Evolutionary conservation across 2,888 invertebrate species (phyloP), one percentile per base, ranked within the genome.

Genomic region (Tupiocoris notatus): DNA sequence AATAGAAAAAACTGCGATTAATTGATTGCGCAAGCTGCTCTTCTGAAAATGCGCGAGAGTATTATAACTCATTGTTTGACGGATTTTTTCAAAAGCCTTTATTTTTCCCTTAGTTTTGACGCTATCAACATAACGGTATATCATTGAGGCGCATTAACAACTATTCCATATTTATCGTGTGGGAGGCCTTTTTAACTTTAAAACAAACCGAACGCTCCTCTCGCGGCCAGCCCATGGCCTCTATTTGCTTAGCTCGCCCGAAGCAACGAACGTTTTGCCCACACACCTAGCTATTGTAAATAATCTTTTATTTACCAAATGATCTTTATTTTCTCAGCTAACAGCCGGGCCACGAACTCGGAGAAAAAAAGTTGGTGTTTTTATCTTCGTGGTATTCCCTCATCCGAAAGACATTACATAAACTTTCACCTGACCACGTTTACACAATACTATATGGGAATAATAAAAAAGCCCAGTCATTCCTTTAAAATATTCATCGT

Each of bases 241-340:
- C 66, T 75, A 75, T 75, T 75, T 75, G 66, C 61, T 66, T 25
- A 75, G 63, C 66, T 59, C 54, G 21, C 66, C 66, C 54, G 21
- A 23, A 21, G 56, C 21, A 61, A 62, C 59, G 54, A 25, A 56
- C 68, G 58, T 68, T 62, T 65, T 77, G 77, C 77, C 77, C 77
- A 77, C 77, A 77, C 77, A 77, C 77, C 77, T 77, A 62, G 77
- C 77, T 78, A 78, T 77, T 78, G 78, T 78, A 78, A 78, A 78
- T 78, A 78, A 77, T 77, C 77, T 77, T 75, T 78, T 78, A 78
- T 78, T 78, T 78, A 78, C 78, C 66, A 75, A 78, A 77, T 77
- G 78, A 77, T 71, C 77, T 75, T 77, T 78, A 78, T 78, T 78
- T 78, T 77, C 75, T 75, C 63, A 75, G 77, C 75, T 77, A 78